Base-by-base conservation (phyloP, 2,888 invertebrate species). In the Tinea semifulvella region DNA sequence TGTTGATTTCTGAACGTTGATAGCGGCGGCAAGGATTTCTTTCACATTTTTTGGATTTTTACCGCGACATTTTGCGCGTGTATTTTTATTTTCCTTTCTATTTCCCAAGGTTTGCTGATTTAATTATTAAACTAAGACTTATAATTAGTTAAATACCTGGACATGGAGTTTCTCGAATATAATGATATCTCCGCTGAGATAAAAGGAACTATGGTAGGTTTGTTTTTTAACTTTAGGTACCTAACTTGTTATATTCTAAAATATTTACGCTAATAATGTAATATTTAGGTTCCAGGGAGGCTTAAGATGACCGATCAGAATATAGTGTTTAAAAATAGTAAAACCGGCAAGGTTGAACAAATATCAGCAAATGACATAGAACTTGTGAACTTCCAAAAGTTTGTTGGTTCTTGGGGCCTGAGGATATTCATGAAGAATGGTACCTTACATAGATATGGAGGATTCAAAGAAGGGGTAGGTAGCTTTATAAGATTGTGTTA, bases 291-390 rank as follows among this genome's bases (percentile, higher is more conserved):
- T 42, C 88, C 92, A 5, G 98, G 98, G 0, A 87, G 94, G 48
- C 71, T 99, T 25, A 97, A 97, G 71, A 85, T 99, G 68, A 94
- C 95, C 1, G 95, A 96, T 52, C 91, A 92, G 60, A 88, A 87
- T 56, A 89, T 98, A 25, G 85, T 92, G 40, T 99, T 97, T 66
- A 98, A 98, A 68, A 98, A 97, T 69, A 91, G 86, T 52, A 96
- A 95, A 75, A 98, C 98, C 0, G 98, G 98, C 1, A 97, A 96
- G 74, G 93, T 97, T 1, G 97, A 97, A 62, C 94, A 95, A 63
- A 88, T 98, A 51, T 82, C 86, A 25, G 84, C 90, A 0, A 79
- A 85, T 40, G 98, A 98, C 53, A 90, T 99, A 58, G 96, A 97
- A 44, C 75, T 91, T 46, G 92, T 95, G 0, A 92, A 94, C 65